Evolutionary conservation across 2,113 vertebrate species (phyloP).

Genomic region (Cyanoderma ruficeps): DNA sequence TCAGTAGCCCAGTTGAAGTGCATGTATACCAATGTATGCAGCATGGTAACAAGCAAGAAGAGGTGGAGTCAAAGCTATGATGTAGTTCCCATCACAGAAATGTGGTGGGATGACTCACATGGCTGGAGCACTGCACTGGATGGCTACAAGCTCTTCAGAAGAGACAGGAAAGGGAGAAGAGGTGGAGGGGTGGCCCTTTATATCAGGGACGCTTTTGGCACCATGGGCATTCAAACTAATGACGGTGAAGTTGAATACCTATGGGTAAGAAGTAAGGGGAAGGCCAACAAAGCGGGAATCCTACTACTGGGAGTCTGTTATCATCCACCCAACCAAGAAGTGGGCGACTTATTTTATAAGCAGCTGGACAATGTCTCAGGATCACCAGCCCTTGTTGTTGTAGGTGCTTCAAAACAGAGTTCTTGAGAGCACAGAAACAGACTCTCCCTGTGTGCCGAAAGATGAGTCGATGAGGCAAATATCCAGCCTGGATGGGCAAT

Average conservation of each 20-base stretch:
- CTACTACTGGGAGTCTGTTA: not conserved
- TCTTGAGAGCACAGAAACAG: not conserved
- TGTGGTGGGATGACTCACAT: accelerated
- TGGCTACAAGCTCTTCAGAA: not conserved
- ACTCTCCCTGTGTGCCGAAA: not conserved
- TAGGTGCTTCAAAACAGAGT: too few relatives aligned
- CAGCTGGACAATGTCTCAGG: not conserved
- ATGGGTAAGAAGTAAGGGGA: not conserved
- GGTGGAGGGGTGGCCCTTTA: not conserved
- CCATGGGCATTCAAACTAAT: not conserved
- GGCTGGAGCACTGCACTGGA: not conserved
- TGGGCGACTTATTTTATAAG: not conserved
- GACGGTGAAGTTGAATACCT: not conserved
- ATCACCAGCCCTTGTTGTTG: not conserved
- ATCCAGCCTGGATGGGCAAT: not conserved
- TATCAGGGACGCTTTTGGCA: too few relatives aligned
- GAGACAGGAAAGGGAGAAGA: not conserved
- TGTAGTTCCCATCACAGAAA: not conserved
- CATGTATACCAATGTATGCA: too few relatives aligned
- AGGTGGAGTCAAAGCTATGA: not conserved
- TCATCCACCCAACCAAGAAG: not conserved
- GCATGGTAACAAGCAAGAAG: not conserved
- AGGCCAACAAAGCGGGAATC: not conserved
- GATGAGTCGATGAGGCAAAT: not conserved
- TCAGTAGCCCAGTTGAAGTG: not conserved